Evolutionary conservation across 2,888 invertebrate species (phyloP).

Genomic region (Malacosoma neustria): DNA sequence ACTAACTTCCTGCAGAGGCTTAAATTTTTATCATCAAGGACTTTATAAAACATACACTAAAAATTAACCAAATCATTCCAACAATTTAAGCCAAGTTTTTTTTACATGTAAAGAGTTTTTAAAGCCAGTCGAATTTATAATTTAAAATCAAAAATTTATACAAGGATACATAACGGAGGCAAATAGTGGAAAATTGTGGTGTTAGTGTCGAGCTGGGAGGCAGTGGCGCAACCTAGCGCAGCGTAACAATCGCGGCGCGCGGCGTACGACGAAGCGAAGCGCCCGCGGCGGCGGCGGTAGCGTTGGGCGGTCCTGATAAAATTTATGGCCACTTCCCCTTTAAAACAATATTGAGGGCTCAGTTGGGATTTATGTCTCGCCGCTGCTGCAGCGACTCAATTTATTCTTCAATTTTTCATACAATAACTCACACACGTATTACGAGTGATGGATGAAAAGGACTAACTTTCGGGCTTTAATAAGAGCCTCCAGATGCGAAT

Average conservation of each 20-base stretch:
- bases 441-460: conserved; percentile 75
- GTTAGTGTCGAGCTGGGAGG: conserved; percentile 15
- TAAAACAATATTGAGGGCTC: conserved; percentile 77
- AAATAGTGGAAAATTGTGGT: conserved; percentile 11
- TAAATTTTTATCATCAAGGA: no score
- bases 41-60: no score
- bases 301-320: conserved; percentile 70
- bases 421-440: conserved; percentile 76
- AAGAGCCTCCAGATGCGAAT: conserved; percentile 75
- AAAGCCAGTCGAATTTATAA: no score
- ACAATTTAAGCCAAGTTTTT: no score
- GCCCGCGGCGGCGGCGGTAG: conserved; percentile 34
- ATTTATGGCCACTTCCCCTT: conserved; percentile 76
- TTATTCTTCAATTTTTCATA: conserved; percentile 76
- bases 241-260: conserved; percentile 23
- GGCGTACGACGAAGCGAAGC: conserved; percentile 16
- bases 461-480: conserved; percentile 76
- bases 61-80: no score
- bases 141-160: neutral
- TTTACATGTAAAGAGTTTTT: no score
- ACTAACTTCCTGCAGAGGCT: no score
- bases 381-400: conserved; percentile 75
- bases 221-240: conserved; percentile 19
- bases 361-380: conserved; percentile 75
- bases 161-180: conserved; percentile 30